Evolutionary conservation across 2,888 invertebrate genomes (phyloP), one percentile per base, ranked within the genome.

Genomic region (Zelleria hepariella): DNA sequence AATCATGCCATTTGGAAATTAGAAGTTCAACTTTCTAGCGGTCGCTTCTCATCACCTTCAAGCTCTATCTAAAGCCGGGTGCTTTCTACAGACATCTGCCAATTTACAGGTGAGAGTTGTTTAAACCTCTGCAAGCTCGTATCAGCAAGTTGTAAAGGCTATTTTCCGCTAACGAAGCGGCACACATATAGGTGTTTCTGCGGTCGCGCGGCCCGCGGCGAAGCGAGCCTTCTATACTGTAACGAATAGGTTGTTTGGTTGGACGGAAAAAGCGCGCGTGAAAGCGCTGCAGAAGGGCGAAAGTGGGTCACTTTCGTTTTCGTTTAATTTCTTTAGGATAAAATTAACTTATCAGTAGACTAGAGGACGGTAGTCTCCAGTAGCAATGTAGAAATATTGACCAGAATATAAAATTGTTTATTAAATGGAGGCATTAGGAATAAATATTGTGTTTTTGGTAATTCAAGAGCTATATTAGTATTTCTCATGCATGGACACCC

Each of bases 221-320:
- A 49, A 49, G 49, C 49, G 42, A 32, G 54, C 58, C 58, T 59
- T 53, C 59, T 59, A 61, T 62, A 62, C 74, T 78, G 75, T 77
- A 78, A 73, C 77, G 78, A 84, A 81, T 79, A 83, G 80, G 80
- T 79, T 77, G 78, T 74, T 76, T 77, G 75, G 77, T 79, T 77
- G 78, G 74, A 77, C 77, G 75, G 77, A 82, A 72, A 81, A 82
- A 86, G 62, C 60, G 61, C 27, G 83, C 76, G 76, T 62, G 68
- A 70, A 68, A 68, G 68, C 65, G 60, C 69, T 67, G 73, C 71
- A 71, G 58, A 47, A 53, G 75, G 68, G 67, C 73, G 72, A 66
- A 87, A 78, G 81, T 86, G 67, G 87, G 87, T 72, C 86, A 88
- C 87, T 88, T 87, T 87, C 88, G 82, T 86, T 88, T 85, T 88